A percentile compares a stretch with the other conserved stretches of the same genome.
These are phyloP conservation scores for Alexandromys fortis DNA, from an alignment of 2,113 vertebrate genomes.

Conservation along the genomic window DNA sequence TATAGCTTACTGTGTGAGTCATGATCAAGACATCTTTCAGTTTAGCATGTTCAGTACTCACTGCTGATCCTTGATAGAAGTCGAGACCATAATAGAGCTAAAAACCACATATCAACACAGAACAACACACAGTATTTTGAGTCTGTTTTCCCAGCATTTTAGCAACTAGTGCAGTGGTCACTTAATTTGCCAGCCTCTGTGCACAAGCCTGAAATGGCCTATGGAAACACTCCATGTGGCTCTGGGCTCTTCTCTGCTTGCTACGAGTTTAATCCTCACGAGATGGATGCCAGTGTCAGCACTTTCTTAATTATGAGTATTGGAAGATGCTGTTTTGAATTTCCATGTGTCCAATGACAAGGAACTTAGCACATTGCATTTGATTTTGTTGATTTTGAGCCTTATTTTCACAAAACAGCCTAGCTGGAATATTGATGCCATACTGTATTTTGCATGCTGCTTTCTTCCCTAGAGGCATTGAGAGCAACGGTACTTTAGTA, in stretches of 20 bases:
- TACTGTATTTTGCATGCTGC: slow-evolving; percentile 82
- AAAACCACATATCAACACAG: slow-evolving; percentile 48
- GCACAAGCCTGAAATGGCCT: slow-evolving; percentile 76
- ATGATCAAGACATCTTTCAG: slow-evolving; percentile 72
- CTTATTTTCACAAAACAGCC: slow-evolving; percentile 77
- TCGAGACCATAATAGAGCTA: slow-evolving; percentile 53
- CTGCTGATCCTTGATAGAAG: slow-evolving; percentile 69
- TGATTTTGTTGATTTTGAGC: slow-evolving; percentile 78
- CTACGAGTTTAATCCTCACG: slow-evolving; percentile 68
- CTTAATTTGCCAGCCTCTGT: slow-evolving; percentile 74
- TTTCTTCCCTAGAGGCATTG: slow-evolving; percentile 84
- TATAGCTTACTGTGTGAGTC: slow-evolving; percentile 75
- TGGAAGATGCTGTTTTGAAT: slow-evolving; percentile 67
- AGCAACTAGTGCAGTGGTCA: slow-evolving; percentile 74
- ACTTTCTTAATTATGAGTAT: slow-evolving; percentile 66
- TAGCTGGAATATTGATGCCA: slow-evolving; percentile 79
- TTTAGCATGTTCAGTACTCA: slow-evolving; percentile 74
- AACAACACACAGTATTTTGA: slow-evolving; percentile 70
- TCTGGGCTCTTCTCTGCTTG: slow-evolving; percentile 78
- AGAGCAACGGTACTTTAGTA: slow-evolving; percentile 80
- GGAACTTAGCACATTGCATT: slow-evolving; percentile 71
- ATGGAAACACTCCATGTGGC: slow-evolving; percentile 62
- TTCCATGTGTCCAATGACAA: slow-evolving; percentile 49
- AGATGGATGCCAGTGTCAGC: slow-evolving; percentile 73
- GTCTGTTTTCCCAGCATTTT: slow-evolving; percentile 76